Conservation (phyloP, 2,888 invertebrate genomes). For the Hemistola chrysoprasaria region DNA sequence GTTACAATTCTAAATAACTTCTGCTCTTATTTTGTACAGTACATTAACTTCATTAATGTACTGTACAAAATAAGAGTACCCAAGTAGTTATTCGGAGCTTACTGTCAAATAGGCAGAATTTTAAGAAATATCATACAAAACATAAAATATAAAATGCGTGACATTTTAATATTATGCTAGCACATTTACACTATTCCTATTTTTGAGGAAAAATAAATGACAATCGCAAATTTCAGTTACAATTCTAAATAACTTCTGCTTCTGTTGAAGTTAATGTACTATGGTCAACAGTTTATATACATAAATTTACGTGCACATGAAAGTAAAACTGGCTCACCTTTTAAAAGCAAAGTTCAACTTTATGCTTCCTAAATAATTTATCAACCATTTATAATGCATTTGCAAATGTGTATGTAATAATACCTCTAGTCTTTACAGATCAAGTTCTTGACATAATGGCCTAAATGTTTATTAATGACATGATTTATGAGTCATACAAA, state of each 20-base stretch:
- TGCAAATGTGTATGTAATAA: conserved; percentile 19
- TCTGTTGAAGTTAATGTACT: conserved; percentile 17
- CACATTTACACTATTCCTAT: too few species aligned
- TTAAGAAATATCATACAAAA: too few species aligned
- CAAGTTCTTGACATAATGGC: conserved; percentile 15
- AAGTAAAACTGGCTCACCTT: conserved; percentile 69
- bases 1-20: too few species aligned
- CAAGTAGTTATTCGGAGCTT: too few species aligned
- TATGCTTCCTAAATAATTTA: conserved; percentile 63
- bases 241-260: not conserved
- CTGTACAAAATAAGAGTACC: too few species aligned
- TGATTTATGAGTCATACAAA: conserved; percentile 15
- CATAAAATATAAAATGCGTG: too few species aligned
- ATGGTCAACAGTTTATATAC: conserved; percentile 46
- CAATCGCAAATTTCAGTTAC: too few species aligned
- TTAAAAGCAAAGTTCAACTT: conserved; percentile 54
- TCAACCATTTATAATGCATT: conserved; percentile 37
- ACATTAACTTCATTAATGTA: too few species aligned
- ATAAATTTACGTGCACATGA: conserved; percentile 44
- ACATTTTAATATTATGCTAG: too few species aligned
- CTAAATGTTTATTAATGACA: conserved; percentile 6
- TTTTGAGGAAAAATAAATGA: too few species aligned
- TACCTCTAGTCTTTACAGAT: conserved; percentile 8
- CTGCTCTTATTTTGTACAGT: too few species aligned
- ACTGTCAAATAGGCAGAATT: too few species aligned